Evolutionary conservation across 2,888 invertebrate species (phyloP).

Genomic region (Julus scandinavius): DNA sequence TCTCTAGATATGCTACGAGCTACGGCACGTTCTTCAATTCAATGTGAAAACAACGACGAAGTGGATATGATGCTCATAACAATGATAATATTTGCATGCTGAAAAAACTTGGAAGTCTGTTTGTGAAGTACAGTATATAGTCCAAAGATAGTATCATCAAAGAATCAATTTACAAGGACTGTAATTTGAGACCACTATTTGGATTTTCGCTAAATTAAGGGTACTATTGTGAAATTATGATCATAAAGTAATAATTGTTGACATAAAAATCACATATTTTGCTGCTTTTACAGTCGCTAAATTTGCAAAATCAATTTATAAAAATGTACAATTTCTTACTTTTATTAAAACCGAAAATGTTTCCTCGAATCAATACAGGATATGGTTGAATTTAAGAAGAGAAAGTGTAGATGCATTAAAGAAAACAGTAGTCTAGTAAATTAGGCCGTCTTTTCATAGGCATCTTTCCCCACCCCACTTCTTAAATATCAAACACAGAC

Average conservation of each 20-base stretch:
- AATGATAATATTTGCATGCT: not conserved
- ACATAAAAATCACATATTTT: no score
- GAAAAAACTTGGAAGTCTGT: no score
- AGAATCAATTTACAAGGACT: no score
- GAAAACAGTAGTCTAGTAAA: not conserved
- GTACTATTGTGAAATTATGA: no score
- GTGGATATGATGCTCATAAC: not conserved
- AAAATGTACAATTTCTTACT: no score
- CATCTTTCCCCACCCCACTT: not conserved
- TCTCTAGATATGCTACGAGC: not conserved
- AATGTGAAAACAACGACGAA: not conserved
- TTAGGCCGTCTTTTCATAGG: not conserved
- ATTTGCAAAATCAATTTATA: no score
- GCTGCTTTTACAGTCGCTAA: no score
- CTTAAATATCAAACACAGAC: constrained; percentile 19
- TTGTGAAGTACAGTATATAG: no score
- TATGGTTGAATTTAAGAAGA: not conserved
- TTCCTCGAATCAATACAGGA: not conserved
- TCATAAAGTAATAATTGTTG: no score
- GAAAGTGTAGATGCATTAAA: not conserved
- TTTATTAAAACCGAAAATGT: not conserved
- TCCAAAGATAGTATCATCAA: no score
- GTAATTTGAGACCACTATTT: no score
- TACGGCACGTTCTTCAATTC: not conserved
- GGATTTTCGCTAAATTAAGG: no score